Evolutionary conservation across 2,797 vertebrate species (phyloP), one percentile per base, ranked within the genome.

Genomic region (Pipistrellus kuhlii): DNA sequence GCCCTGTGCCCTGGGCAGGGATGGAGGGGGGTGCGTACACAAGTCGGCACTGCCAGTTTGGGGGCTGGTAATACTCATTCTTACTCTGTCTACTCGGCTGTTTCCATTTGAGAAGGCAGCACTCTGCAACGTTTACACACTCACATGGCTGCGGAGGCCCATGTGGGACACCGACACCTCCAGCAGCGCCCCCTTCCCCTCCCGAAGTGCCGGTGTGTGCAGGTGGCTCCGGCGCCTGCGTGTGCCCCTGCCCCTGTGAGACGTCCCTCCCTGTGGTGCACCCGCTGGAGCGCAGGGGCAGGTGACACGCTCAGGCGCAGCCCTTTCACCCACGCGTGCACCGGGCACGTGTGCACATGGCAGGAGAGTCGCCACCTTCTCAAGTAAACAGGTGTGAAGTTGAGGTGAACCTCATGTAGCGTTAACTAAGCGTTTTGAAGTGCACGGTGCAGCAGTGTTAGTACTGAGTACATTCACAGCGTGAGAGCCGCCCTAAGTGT

Each of bases 271-370:
- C 59, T 77, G 6, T 0, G 3, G 46, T 6, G 0, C 0, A 0
- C 5, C 0, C 1, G 0, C 10, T 0, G 15, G 44, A 14, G 68
- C 1, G 3, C 69, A 0, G 76, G 32, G 62, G 6, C 8, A 2
- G 51, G 48, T 10, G 25, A 15, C 12, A 3, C 15, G 44, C 2
- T 2, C 0, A 1, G 27, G 1, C 0, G 46, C 9, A 6, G 6
- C 3, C 27, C 0, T 8, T 72, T 21, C 21, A 20, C 27, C 32
- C 20, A 7, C 3, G 4, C 17, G 51, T 51, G 51, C 51, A 5
- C 48, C 48, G 5, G 48, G 48, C 53, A 55, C 53, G 32, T 2
- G 53, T 72, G 62, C 30, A 2, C 17, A 13, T 5, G 21, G n/a
- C 82, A 2, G 23, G 8, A 14, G 38, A 9, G 2, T 32, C 30